Base-by-base conservation (phyloP, 2,888 invertebrate species). In the Thecocarcelia acutangulata region DNA sequence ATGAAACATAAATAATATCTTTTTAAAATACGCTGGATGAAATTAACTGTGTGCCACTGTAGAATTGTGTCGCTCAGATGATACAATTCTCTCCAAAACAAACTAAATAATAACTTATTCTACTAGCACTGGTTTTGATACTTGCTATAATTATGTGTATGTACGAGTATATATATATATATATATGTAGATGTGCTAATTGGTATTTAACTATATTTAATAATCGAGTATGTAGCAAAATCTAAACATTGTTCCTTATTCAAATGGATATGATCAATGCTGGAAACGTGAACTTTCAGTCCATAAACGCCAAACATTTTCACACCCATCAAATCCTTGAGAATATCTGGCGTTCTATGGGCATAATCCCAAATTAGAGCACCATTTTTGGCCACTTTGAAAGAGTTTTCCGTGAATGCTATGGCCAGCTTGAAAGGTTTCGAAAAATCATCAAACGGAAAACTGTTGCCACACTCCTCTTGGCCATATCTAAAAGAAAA, bases 351-450 rank as follows among this genome's bases (percentile, higher is more conserved):
- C 3, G 81, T 82, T 40, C 81, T 64, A 13, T 69, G 56, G 13
- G 48, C 58, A 54, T 82, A 82, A 19, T 74, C 59, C 21, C 28
- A 74, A 8, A 82, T 42, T 33, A 59, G 52, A 8, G 13, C 21
- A 11, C 81, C 81, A 64, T 82, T 74, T 46, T 77, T 73, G 56
- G 81, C 81, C 69, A 82, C 78, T 44, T 46, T 74, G 28, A 82
- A 77, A 9, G 21, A 50, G 13, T 17, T 37, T 13, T 69, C 58
- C 0, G 81, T 74, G 19, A 82, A 82, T 8, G 69, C 81, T 17
- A 82, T 59, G 12, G 81, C 73, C 3, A 82, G 11, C 46, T 82
- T 82, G 40, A 82, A 82, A 0, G 81, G 63, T 12, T 48, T 61
- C 5, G 17, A 54, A 28, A 78, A 82, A 40, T 33, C 21, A 4